These are phyloP conservation scores for Alsophila aescularia DNA, from an alignment of 2,888 invertebrate genomes.

Conservation along the genomic window DNA sequence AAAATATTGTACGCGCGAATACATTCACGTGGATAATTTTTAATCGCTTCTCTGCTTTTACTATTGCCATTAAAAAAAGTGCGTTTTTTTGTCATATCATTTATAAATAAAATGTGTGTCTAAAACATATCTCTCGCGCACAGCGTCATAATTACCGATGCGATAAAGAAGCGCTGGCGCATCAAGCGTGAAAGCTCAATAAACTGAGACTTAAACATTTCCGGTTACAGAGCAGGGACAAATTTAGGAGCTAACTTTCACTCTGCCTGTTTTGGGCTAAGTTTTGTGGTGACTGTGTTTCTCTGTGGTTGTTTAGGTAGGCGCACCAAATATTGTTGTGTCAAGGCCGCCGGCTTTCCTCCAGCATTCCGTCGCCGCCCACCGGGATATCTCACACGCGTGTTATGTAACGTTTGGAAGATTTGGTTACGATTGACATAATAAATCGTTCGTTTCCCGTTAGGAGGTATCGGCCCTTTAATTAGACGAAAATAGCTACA, in stretches of 20 bases:
- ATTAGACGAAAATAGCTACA: slow-evolving; percentile 16
- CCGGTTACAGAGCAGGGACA: slow-evolving; percentile 52
- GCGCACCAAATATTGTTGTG: slow-evolving; percentile 79
- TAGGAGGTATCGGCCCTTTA: slow-evolving; percentile 34
- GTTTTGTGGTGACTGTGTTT: slow-evolving; percentile 36
- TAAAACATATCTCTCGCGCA: slow-evolving; percentile 47
- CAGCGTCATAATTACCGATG: slow-evolving; percentile 68
- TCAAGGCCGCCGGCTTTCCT: slow-evolving; percentile 83
- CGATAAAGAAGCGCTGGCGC: slow-evolving; percentile 67
- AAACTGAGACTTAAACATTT: slow-evolving; percentile 43
- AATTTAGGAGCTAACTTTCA: slow-evolving; percentile 23
- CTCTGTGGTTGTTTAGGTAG: slow-evolving; percentile 63
- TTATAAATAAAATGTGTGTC: slow-evolving; percentile 11
- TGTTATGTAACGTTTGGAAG: slow-evolving; percentile 75
- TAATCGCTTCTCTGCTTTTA: slow-evolving; percentile 72
- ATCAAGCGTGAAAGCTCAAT: slow-evolving; percentile 72
- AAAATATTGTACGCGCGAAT: slow-evolving; percentile 84
- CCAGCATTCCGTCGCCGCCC: slow-evolving; percentile 81
- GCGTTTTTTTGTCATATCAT: slow-evolving; percentile 22
- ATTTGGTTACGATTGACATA: slow-evolving; percentile 73
- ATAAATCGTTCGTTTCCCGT: slow-evolving; percentile 53
- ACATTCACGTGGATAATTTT: slow-evolving; percentile 82
- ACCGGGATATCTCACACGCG: slow-evolving; percentile 80
- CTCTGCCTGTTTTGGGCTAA: slow-evolving; percentile 40
- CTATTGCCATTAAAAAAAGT: slow-evolving; percentile 47